A percentile compares a stretch with the other conserved stretches of the same genome.
These are phyloP conservation scores for Philhelius pedissequus DNA, from an alignment of 2,888 invertebrate genomes.

Conservation along the genomic window DNA sequence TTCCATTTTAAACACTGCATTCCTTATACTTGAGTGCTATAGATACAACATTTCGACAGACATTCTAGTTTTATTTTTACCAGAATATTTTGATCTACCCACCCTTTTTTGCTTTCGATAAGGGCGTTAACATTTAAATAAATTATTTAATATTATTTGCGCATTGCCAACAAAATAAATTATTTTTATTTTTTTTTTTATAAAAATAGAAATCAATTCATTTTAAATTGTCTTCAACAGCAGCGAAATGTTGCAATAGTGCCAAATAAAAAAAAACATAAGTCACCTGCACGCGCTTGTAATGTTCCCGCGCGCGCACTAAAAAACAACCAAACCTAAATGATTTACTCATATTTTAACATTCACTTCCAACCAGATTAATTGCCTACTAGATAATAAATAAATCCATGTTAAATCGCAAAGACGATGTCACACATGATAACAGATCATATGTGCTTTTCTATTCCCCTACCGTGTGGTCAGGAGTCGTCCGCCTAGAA, in stretches of 20 bases:
- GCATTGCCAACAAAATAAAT: background rate
- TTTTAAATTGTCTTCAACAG: slow-evolving; percentile 23
- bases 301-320: slow-evolving; percentile 1
- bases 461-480: background rate
- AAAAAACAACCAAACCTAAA: slow-evolving; percentile 16
- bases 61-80: no score
- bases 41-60: no score
- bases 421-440: slow-evolving; percentile 61
- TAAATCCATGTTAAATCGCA: slow-evolving; percentile 62
- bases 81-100: no score
- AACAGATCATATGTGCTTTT: slow-evolving; percentile 3
- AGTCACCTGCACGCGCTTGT: slow-evolving; percentile 51
- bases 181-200: background rate
- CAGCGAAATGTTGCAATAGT: slow-evolving; percentile 15
- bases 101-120: no score
- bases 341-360: slow-evolving; percentile 66
- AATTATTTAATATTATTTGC: background rate
- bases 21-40: no score
- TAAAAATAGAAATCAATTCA: slow-evolving; percentile 8
- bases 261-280: slow-evolving; percentile 32
- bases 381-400: slow-evolving; percentile 67
- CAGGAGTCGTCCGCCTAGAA: background rate
- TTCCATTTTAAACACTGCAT: no score
- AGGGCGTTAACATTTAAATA: background rate
- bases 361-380: slow-evolving; percentile 52